Base-by-base conservation (phyloP, 2,113 vertebrate genomes). In the Spea bombifrons region DNA sequence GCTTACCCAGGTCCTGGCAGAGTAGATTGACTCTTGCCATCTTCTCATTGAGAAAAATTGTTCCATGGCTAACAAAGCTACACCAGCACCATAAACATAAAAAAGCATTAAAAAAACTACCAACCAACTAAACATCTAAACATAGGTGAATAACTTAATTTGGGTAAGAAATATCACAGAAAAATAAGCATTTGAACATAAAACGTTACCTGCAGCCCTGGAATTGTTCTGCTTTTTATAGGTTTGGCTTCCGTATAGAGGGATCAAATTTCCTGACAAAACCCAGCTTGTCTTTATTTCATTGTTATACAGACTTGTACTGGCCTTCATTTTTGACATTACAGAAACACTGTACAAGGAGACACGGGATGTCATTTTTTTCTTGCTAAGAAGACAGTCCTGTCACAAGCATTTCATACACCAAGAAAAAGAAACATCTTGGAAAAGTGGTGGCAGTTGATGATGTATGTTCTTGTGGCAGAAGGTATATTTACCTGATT, bases 201-300 rank as follows among this genome's bases (percentile, higher is more conserved):
- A 52, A 44, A 13, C 70, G 8, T 72, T 57, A 44, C 10, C 55
- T 5, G 3, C 43, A 44, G 47, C 46, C 43, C 12, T 64, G 50
- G 59, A 75, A 66, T 75, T 47, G 67, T 53, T 65, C 55, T 66
- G 12, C 12, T 75, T 66, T 55, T 52, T 64, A 66, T 7, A 65
- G 10, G 52, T 48, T 46, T 47, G 6, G 59, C 64, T 67, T 67
- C 9, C 49, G 46, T 55, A 75, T 9, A 16, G 64, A 53, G 30
- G 67, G 61, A 75, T 75, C 63, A 75, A 75, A 64, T 4, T 47
- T 63, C 55, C 74, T 75, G 43, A 55, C 47, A 75, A 66, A 66
- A 75, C 16, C 73, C 16, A 65, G 13, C 57, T 63, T 50, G 16
- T 75, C 59, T 75, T 30, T 63, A 43, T 65, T 65, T 50, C 47